phyloP scores from a whole-genome alignment of 35 echinoderm and acorn worm genomes.

The Antedon bifida region DNA sequence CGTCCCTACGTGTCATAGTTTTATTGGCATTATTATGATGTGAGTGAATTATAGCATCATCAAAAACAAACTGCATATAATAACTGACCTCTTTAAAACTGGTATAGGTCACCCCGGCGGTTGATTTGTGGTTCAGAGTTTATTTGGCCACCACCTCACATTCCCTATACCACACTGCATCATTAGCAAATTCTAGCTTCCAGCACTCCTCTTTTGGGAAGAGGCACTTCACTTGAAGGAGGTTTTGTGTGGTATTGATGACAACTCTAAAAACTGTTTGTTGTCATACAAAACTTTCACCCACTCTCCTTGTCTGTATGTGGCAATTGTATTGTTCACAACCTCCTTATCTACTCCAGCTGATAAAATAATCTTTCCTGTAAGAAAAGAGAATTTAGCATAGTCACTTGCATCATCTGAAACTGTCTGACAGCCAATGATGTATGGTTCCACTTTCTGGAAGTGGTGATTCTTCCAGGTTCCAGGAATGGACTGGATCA shows the following conservation, averaged over 20 bases:
- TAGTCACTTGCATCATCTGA: too few species aligned
- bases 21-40: constrained; percentile 11
- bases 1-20: neutral
- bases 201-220: constrained; percentile 28
- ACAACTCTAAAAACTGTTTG: constrained; percentile 17
- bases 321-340: too few species aligned
- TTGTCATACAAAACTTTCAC: constrained; percentile 12
- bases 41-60: neutral
- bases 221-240: constrained; percentile 39
- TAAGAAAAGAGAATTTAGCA: too few species aligned
- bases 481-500: too few species aligned
- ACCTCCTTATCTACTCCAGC: too few species aligned
- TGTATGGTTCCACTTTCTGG: too few species aligned
- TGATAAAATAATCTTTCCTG: too few species aligned
- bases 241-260: constrained; percentile 21
- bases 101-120: constrained; percentile 23
- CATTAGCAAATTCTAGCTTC: constrained; percentile 24
- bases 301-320: constrained; percentile 24
- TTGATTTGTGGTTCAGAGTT: constrained; percentile 20
- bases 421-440: too few species aligned
- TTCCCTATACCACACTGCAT: constrained; percentile 4
- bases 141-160: constrained; percentile 11
- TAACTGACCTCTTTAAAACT: constrained; percentile 27
- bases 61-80: neutral
- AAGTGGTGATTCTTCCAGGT: too few species aligned